Base-by-base conservation (phyloP, 2,113 vertebrate genomes). In the Craseonycteris thonglongyai region DNA sequence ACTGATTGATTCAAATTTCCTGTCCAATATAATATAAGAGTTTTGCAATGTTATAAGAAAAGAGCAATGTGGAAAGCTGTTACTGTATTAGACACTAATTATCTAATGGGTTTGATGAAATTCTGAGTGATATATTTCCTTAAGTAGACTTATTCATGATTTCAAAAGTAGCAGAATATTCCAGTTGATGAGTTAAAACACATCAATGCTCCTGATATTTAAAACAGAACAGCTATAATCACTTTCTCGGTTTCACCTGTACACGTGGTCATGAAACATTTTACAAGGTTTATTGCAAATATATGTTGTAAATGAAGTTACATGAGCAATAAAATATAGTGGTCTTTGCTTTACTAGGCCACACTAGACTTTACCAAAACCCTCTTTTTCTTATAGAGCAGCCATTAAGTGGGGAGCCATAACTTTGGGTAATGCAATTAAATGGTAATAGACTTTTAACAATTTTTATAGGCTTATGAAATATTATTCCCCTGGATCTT, bases 281-380 rank as follows among this genome's bases (percentile, higher is more conserved):
- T 79, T 18, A 7, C 28, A 51, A 90, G 51, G n/a, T 84, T 95
- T 90, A 92, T 51, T 90, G 63, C 63, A 94, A 87, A 76, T 90
- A 38, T n/a, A 47, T 66, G 79, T 96, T 96, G 88, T 96, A 92
- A 96, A 84, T 90, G 65, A 87, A 94, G 59, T 90, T 72, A 93
- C 69, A 58, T 24, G 18, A 88, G 59, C 85, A 90, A 71, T 96
- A 96, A 96, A 95, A 88, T 24, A 30, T 26, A 87, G 68, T 26
- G 47, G 90, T 56, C 42, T 33, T 82, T 74, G 63, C 84, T 95
- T 96, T 92, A 87, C 79, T 87, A 86, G 90, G 75, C 75, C 93
- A 66, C 74, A 83, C 88, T 95, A 69, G 58, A 24, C 54, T 82
- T 81, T 78, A 51, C 88, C 61, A 61, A 90, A 90, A 85, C 49